phyloP scores from a whole-genome alignment of 2,797 vertebrate genomes.

The Artibeus jamaicensis region DNA sequence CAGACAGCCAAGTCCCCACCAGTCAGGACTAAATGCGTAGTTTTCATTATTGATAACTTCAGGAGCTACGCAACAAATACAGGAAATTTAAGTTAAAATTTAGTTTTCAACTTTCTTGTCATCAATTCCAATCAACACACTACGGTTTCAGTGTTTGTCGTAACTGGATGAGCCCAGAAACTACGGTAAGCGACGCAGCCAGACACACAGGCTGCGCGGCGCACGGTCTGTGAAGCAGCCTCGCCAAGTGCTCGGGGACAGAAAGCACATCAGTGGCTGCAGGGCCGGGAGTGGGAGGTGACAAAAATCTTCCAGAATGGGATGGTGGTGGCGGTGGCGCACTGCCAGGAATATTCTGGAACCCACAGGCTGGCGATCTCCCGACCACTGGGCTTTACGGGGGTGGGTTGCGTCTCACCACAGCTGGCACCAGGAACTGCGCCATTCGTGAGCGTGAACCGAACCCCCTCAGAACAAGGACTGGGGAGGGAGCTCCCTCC shows the following conservation, averaged over 20 bases:
- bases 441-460: too few relatives aligned
- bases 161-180: not conserved
- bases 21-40: constrained; percentile 92
- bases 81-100: constrained; percentile 40
- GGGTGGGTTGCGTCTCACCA: not conserved
- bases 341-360: not conserved
- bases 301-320: not conserved
- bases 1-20: constrained; percentile 95
- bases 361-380: fast-evolving
- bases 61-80: constrained; percentile 85
- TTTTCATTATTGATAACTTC: constrained; percentile 93
- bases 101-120: not conserved
- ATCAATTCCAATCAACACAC: constrained; percentile 9
- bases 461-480: not conserved
- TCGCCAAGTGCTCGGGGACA: not conserved
- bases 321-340: not conserved
- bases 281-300: too few relatives aligned
- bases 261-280: not conserved
- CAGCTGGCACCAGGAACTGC: not conserved
- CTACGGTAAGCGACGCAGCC: not conserved
- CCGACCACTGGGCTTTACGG: not conserved
- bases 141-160: not conserved
- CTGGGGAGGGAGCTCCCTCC: not conserved
- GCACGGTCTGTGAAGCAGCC: not conserved
- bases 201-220: not conserved